Base-by-base conservation (phyloP, 1,140 invertebrate genomes). In the Diplogasteroides magnus region DNA sequence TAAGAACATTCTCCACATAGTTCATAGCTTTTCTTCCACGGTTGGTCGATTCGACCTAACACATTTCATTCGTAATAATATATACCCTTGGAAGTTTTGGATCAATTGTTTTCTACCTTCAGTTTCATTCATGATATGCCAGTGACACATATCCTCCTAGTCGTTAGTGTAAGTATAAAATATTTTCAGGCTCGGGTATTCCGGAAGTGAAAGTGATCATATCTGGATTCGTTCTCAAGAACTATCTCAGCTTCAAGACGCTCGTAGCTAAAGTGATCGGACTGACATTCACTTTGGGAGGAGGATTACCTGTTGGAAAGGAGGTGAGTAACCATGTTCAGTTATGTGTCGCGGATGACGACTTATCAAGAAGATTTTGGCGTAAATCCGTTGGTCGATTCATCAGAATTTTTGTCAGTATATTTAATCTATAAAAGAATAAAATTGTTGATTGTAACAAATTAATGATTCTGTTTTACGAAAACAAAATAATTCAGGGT, bases 151-250 rank as follows among this genome's bases (percentile, higher is more conserved):
- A 14, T 48, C 61, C 0, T 14, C 6, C 15, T 27, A 31, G 25
- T 26, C 1, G 25, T 3, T 55, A 27, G 1, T 59, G 19, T 6
- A 19, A 48, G 19, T 1, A 58, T 57, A 0, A 66, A 1, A 26
- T 19, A n/a, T 2, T 77, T 79, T 1, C 64, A 92, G 92, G 94
- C 78, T 97, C 94, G 59, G 95, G 95, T 63, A 97, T 98, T 79
- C 95, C 95, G 28, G 94, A 98, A 86, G 97, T 98, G 93, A 97
- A 97, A 86, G 97, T 94, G 1, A 97, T 98, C 67, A 87, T 98
- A 19, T 86, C 93, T 76, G 94, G 94, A 63, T 94, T 97, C 0
- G 90, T 93, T 14, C 85, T 98, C 14, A 97, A 97, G 86, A 94
- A 97, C 84, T 98, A 96, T 84, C 86, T 97, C 64, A 97, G 94